phyloP scores from a whole-genome alignment of 2,888 invertebrate species.

The Drosophila vallismaia region DNA sequence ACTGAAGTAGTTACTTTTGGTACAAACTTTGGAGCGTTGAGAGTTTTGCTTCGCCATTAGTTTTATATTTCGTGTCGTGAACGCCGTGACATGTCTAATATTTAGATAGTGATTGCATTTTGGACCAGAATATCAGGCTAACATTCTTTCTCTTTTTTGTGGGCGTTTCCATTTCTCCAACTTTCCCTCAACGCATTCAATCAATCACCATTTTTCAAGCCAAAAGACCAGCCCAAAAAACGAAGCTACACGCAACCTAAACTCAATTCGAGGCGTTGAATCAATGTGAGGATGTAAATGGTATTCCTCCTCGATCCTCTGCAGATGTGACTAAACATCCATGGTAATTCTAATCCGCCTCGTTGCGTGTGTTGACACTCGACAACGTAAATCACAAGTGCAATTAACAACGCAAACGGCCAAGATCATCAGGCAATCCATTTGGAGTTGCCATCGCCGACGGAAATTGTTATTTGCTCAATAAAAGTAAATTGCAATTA shows the following conservation, averaged over 20 bases:
- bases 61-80: conserved; percentile 53
- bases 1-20: conserved; percentile 40
- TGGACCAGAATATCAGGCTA: conserved; percentile 11
- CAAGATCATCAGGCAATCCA: conserved; percentile 45
- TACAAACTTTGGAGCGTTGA: conserved; percentile 18
- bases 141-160: conserved; percentile 22
- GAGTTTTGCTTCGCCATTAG: conserved; percentile 62
- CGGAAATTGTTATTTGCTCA: conserved; percentile 77
- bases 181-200: conserved; percentile 61
- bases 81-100: conserved; percentile 73
- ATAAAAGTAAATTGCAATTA: conserved; percentile 81
- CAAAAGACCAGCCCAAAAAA: conserved; percentile 4
- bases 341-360: conserved; percentile 25
- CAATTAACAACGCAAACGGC: conserved; percentile 73
- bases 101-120: conserved; percentile 61
- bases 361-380: conserved; percentile 75
- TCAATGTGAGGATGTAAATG: conserved; percentile 48
- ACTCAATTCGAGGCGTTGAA: conserved; percentile 49
- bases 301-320: conserved; percentile 11
- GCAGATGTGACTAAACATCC: background rate
- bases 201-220: conserved; percentile 49
- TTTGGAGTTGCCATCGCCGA: conserved; percentile 44
- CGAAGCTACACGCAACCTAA: conserved; percentile 59
- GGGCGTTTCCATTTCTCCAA: conserved; percentile 60
- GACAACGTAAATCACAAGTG: conserved; percentile 77